These are phyloP conservation scores for Spilosoma lubricipeda DNA, from an alignment of 2,888 invertebrate species.

Conservation along the genomic window DNA sequence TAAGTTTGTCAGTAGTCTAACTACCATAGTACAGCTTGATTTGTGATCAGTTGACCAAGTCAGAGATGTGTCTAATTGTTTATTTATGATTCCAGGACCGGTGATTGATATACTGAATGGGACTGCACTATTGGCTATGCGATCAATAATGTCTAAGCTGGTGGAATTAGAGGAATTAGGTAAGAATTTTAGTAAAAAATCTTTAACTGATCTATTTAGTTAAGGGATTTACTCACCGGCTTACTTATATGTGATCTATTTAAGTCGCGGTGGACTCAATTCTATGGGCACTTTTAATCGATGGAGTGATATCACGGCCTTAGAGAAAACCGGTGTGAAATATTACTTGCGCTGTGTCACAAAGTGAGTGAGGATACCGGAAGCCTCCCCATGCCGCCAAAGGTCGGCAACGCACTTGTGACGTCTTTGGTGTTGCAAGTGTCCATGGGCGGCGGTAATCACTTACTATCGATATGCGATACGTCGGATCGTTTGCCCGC, in stretches of 20 bases:
- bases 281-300: no score
- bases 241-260: background rate
- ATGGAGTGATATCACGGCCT: no score
- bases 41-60: background rate
- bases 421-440: no score
- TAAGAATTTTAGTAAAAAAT: constrained; percentile 62
- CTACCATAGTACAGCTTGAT: background rate
- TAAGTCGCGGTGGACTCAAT: no score
- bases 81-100: constrained; percentile 83
- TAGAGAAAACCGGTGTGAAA: no score
- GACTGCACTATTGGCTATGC: constrained; percentile 89
- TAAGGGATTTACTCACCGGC: background rate
- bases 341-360: no score
- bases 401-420: no score
- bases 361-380: no score
- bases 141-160: constrained; percentile 90
- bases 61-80: background rate
- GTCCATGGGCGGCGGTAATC: no score
- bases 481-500: no score
- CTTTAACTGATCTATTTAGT: background rate
- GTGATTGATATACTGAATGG: constrained; percentile 90
- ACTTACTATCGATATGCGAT: no score
- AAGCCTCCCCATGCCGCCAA: no score
- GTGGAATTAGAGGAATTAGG: constrained; percentile 90
- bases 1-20: background rate